These are phyloP conservation scores for Prionailurus viverrinus DNA, from an alignment of 2,113 vertebrate genomes.

Conservation along the genomic window DNA sequence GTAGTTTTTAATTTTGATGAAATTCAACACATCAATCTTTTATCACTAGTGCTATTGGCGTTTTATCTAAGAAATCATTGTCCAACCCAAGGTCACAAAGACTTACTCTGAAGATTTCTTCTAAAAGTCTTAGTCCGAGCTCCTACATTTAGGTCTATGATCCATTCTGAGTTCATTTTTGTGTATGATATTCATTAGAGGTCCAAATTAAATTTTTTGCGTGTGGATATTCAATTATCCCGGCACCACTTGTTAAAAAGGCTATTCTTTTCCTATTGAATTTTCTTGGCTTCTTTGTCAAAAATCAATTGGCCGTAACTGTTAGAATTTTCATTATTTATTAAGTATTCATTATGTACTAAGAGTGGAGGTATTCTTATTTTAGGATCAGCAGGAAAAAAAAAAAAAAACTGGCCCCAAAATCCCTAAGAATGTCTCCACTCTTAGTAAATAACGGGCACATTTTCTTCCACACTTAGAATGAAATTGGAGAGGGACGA, in stretches of 20 bases:
- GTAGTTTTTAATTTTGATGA: conserved; percentile 30
- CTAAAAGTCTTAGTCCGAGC: not conserved
- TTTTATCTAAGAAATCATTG: not conserved
- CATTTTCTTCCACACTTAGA: not conserved
- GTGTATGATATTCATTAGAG: not conserved
- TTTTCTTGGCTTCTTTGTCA: not conserved
- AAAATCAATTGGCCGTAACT: conserved; percentile 18
- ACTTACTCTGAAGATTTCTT: not conserved
- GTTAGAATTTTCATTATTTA: not conserved
- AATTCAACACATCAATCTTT: not conserved
- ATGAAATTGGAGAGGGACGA: conserved; percentile 32
- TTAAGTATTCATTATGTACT: no score
- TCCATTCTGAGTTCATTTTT: conserved; percentile 39
- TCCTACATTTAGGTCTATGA: not conserved
- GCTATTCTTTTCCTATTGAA: not conserved
- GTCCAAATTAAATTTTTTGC: conserved; percentile 3
- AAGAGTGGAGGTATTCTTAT: no score
- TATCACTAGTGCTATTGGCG: not conserved
- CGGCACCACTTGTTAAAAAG: not conserved
- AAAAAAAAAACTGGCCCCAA: not conserved
- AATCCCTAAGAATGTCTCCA: not conserved
- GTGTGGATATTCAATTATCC: not conserved
- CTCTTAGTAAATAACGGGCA: not conserved
- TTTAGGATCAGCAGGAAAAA: conserved; percentile 14
- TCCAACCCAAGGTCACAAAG: not conserved